Evolutionary conservation across 2,797 vertebrate genomes (phyloP).

Genomic region (Sebastes goodei): DNA sequence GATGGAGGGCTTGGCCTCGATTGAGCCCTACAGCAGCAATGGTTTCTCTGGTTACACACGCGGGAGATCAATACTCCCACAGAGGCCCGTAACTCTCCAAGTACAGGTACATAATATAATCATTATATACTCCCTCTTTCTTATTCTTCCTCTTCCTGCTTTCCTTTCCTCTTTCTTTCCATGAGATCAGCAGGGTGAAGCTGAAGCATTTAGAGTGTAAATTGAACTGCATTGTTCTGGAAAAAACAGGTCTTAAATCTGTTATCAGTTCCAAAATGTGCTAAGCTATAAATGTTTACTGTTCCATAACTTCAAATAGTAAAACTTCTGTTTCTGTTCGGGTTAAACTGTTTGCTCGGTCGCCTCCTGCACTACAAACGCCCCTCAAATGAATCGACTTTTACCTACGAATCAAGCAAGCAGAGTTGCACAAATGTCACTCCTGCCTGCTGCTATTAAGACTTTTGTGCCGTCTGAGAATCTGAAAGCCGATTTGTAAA

Average conservation of each 20-base stretch:
- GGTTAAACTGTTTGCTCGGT: background rate
- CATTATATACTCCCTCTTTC: conserved; percentile 46
- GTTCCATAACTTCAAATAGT: conserved; percentile 38
- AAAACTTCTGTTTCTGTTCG: conserved; percentile 42
- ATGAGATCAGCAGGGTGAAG: conserved; percentile 39
- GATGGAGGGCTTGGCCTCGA: conserved; percentile 61
- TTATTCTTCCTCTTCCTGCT: conserved; percentile 1
- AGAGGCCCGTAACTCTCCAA: conserved; percentile 54
- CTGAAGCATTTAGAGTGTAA: conserved; percentile 17
- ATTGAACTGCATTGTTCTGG: conserved; percentile 26
- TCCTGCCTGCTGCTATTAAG: conserved; percentile 19
- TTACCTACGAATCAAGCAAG: conserved; percentile 30
- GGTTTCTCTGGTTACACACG: conserved; percentile 76
- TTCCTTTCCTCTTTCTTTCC: conserved; percentile 27
- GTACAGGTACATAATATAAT: conserved; percentile 74
- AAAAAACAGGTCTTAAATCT: conserved; percentile 40
- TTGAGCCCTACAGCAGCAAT: conserved; percentile 61
- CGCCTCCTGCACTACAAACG: background rate
- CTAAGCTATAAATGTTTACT: conserved; percentile 37
- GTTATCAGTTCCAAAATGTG: conserved; percentile 49
- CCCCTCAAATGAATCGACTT: conserved; percentile 2
- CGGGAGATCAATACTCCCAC: conserved; percentile 74
- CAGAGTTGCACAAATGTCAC: conserved; percentile 30
- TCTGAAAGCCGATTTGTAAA: conserved; percentile 72
- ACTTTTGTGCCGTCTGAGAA: conserved; percentile 64